Conservation (phyloP, 2,113 vertebrate species). For the Callionymus lyra region DNA sequence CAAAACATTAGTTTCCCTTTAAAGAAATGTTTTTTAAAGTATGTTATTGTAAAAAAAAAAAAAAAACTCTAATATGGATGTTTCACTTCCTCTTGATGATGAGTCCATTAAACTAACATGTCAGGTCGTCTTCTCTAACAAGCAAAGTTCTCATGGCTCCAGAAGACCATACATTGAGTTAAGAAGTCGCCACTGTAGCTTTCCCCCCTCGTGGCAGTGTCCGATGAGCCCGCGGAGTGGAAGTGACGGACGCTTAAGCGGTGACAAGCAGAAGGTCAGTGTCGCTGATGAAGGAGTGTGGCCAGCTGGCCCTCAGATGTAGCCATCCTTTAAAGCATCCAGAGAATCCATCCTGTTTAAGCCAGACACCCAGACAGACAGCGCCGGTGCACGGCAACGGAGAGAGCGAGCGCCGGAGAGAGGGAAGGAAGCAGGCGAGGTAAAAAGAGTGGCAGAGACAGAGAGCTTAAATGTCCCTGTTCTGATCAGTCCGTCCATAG, state of each 20-base stretch:
- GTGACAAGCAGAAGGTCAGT: slow-evolving; percentile 66
- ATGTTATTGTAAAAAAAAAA: too few relatives aligned
- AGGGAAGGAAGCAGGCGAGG: slow-evolving; percentile 37
- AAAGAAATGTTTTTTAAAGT: too few relatives aligned
- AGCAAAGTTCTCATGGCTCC: slow-evolving; percentile 42
- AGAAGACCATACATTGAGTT: slow-evolving; percentile 54
- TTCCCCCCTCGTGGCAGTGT: slow-evolving; percentile 49
- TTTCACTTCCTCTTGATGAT: too few relatives aligned
- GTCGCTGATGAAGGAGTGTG: slow-evolving; percentile 60
- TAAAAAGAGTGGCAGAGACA: slow-evolving; percentile 42
- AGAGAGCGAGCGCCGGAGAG: slow-evolving; percentile 3
- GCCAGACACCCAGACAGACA: slow-evolving; percentile 46
- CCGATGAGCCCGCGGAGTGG: slow-evolving; percentile 59
- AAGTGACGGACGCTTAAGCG: slow-evolving; percentile 64
- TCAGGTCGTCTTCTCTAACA: too few relatives aligned
- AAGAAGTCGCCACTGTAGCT: slow-evolving; percentile 55
- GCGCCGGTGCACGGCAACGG: slow-evolving; percentile 12
- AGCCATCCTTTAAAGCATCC: slow-evolving; percentile 59
- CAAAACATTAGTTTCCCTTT: too few relatives aligned
- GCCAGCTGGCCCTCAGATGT: slow-evolving; percentile 60
- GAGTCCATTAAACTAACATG: slow-evolving; percentile 25
- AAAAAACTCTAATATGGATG: too few relatives aligned
- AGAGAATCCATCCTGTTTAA: slow-evolving; percentile 64
- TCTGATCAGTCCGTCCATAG: slow-evolving; percentile 53
- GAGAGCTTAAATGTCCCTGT: slow-evolving; percentile 46